Base-by-base conservation (phyloP, 2,113 vertebrate species). In the Polypterus senegalus region DNA sequence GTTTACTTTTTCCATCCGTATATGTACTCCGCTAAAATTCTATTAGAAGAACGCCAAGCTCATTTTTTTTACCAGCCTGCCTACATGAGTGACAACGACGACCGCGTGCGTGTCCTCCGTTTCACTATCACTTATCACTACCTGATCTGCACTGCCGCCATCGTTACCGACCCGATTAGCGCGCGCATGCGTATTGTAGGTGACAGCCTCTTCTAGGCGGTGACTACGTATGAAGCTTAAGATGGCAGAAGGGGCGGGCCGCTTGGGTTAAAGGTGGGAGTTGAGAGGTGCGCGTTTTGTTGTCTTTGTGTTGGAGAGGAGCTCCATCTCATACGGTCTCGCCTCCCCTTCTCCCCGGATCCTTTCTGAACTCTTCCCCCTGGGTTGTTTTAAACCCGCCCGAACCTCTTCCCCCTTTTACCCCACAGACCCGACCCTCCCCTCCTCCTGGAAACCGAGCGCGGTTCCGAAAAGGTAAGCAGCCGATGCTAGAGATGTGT, bases 311-410 rank as follows among this genome's bases (percentile, higher is more conserved):
- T 70, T 74, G 76, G 80, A 86, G 81, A 80, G 83, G 76, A 83
- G 81, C 78, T 80, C 73, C 77, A 77, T 82, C 80, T 81, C 83
- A 74, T 77, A 74, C 73, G 72, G 81, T 79, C 79, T 79, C 82
- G 80, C 78, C 85, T 85, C 27, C 83, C 84, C 85, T 85, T 76
- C 83, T 84, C 83, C 85, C 83, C 83, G 81, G 83, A 73, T 85
- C 85, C 85, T 88, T 72, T 84, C 74, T 73, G 78, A 85, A 85
- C 83, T 86, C 82, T 84, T 27, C 76, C 82, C 82, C 62, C 62
- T 49, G 79, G 82, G 81, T 81, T 67, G 27, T 27, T 27, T 27
- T 78, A 76, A 78, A 81, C 85, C 85, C 85, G 82, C 84, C 84
- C 84, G 70, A 84, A 85, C 85, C 85, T 84, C 76, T 82, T 27